Evolutionary conservation across 1,140 invertebrate species (phyloP), one percentile per base, ranked within the genome.

Genomic region (Subanguina moxae): DNA sequence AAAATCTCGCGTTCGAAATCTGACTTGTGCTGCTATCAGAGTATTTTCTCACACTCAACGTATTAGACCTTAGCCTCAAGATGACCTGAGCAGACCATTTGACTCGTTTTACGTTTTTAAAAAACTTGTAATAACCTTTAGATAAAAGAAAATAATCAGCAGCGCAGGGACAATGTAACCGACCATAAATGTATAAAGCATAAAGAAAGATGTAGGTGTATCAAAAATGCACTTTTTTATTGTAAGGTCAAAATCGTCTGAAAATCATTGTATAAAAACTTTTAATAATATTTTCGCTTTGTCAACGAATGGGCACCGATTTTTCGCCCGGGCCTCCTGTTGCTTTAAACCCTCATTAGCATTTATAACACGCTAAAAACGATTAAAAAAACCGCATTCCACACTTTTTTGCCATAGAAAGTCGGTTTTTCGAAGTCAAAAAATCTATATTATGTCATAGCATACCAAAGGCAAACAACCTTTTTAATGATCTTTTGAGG

Each of bases 81-180:
- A 70, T 66, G 25, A 68, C 59, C 67, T 68, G 42, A 38, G 0
- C 15, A 19, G 9, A 19, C 8, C 7, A 15, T 30, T 25, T 5
- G 13, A 1, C 48, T 7, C 3, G 8, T 25, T 19, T 19, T 48
- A 56, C n/a, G 0, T 23, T 32, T 17, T 15, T n/a, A n/a, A n/a
- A n/a, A 11, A 56, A 28, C 28, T 5, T 52, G 25, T 30, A 25
- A 45, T 23, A 32, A 79, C 79, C 48, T 64, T 63, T n/a, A 73
- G 23, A 63, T 81, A 81, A 56, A 81, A 81, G 27, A 78, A 74
- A 9, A 67, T 76, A 21, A 81, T 82, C 19, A 81, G 43, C 45
- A 81, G 38, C 0, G 79, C 79, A 13, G 79, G 79, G n/a, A 81
- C 64, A 11, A 81, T 25, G 63, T 70, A 81, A n/a, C 79, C 79